Evolutionary conservation across 2,888 invertebrate species (phyloP), one percentile per base, ranked within the genome.

Genomic region (Aquatica leii): DNA sequence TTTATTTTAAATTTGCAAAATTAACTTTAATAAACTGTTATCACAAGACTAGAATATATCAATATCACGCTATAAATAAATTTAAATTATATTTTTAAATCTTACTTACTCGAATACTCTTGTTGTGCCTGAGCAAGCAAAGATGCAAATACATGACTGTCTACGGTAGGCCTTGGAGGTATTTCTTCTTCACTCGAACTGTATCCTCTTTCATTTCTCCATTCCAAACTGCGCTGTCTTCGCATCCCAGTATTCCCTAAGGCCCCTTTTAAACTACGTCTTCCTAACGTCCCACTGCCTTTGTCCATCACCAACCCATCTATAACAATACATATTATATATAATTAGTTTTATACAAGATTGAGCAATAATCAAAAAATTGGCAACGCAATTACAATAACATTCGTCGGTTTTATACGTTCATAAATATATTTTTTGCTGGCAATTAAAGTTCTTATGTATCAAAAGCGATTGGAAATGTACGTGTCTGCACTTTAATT

Each of bases 71-170:
- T n/a, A n/a, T n/a, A n/a, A n/a, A n/a, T n/a, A n/a, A n/a, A 34
- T 8, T 40, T n/a, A 40, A 40, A 40, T 40, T 40, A 40, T 14
- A 17, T n/a, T 37, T 5, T 5, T n/a, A n/a, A n/a, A n/a, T 11
- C n/a, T 1, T 35, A 83, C 83, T 84, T 76, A 86, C 86, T 84
- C 76, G 86, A 84, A 79, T 85, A 83, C 70, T 81, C 81, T 76
- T 86, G 85, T 79, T 86, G 86, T 73, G 86, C 86, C 77, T 86
- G 85, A 62, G 86, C 82, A 65, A 86, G 77, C 62, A 86, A 78
- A 68, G 85, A 84, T 34, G 86, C 86, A 75, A 86, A 80, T 69
- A 86, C 82, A 73, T 86, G 85, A 70, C 86, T 86, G 75, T 86
- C 86, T 67, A 85, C 79, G 31, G 81, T 81, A 53, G 74, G 71